A percentile compares a stretch with the other conserved stretches of the same genome.
phyloP scores from a whole-genome alignment of 2,113 vertebrate genomes.

The Trogon melanurus region DNA sequence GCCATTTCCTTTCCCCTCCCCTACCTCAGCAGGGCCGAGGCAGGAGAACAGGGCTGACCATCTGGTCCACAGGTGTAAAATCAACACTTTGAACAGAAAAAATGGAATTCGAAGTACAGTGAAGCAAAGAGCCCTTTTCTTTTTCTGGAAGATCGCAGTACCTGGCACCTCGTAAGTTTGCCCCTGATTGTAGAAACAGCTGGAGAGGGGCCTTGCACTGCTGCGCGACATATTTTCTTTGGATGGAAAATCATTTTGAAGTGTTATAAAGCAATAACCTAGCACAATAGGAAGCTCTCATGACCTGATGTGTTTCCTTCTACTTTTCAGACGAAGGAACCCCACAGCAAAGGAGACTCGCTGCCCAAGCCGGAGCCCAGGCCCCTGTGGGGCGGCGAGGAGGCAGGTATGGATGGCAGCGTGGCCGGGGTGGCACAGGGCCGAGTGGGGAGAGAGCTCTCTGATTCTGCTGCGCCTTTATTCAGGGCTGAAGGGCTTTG shows the following conservation, averaged over 20 bases:
- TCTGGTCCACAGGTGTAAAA: background rate
- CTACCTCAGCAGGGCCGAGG: background rate
- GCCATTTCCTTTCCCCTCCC: background rate
- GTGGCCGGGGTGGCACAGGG: rapidly evolving
- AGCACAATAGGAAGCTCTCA: background rate
- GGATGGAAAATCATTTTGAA: background rate
- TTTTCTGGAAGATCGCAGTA: background rate
- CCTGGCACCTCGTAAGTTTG: background rate
- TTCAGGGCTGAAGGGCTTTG: background rate
- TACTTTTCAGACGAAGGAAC: conserved; percentile 78
- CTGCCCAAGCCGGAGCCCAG: conserved; percentile 71
- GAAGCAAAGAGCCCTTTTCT: background rate
- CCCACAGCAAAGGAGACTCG: conserved; percentile 55
- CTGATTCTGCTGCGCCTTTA: background rate
- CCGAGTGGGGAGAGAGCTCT: rapidly evolving
- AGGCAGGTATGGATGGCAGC: conserved; percentile 55
- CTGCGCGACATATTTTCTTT: rapidly evolving
- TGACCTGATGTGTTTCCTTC: conserved; percentile 27
- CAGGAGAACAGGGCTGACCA: background rate
- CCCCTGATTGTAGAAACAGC: background rate
- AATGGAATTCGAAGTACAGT: background rate
- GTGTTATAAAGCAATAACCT: background rate
- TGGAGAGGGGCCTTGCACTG: background rate
- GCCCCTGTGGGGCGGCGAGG: conserved; percentile 73
- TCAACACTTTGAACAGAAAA: background rate